Evolutionary conservation across 1,140 invertebrate genomes (phyloP), one percentile per base, ranked within the genome.

Genomic region (Leucophenga varia): DNA sequence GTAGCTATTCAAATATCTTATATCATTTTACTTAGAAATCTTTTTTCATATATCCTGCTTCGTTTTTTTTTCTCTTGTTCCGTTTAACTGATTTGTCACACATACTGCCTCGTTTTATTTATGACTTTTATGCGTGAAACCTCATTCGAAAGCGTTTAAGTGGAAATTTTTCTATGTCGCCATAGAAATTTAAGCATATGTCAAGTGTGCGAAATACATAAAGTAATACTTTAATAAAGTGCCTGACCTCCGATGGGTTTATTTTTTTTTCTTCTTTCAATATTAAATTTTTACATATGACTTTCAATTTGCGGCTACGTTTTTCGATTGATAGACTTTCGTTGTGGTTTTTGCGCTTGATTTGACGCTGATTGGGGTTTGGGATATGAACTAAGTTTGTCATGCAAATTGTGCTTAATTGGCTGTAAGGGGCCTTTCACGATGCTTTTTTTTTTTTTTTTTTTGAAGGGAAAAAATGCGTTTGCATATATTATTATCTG

Each of bases 81-180:
- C 59, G 59, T 65, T 59, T 57, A 59, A 59, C 59, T 63, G 64
- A 65, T 65, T 65, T 65, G 63, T 65, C 57, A 67, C 43, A 46
- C 43, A 47, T 50, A 67, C 43, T 55, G 35, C 35, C 57, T 55
- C 52, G 63, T 70, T 70, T 70, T 71, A 70, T 70, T 70, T 70
- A 70, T 70, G 65, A 67, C 67, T 70, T 71, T 60, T 61, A 70
- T 56, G 65, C 67, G 63, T 70, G 65, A 64, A 70, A 70, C 68
- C 67, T 71, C 67, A 70, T 70, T 70, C 57, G 52, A 70, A 63
- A 57, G 67, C 65, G 56, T 71, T 70, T 65, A 70, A 71, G 61
- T 70, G 65, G 63, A 70, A 70, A 59, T 34, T 44, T 28, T 42
- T 31, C 22, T 13, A 41, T 28, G 25, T n/a, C n/a, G n/a, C 25